Evolutionary conservation across 2,113 vertebrate species (phyloP).

Genomic region (Psephotus haematonotus): DNA sequence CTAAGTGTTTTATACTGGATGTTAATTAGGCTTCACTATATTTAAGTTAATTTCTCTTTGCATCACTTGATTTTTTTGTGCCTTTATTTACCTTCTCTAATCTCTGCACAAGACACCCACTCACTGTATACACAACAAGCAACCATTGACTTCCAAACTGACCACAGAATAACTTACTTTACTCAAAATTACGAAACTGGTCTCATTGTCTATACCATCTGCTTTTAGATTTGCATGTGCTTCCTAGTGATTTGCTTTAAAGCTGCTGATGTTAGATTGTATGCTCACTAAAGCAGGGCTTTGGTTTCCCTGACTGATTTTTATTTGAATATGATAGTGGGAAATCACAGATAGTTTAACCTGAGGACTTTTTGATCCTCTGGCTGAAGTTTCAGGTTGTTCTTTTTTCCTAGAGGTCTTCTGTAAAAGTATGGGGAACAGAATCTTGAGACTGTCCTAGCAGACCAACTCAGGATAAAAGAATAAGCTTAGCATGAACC

Average conservation of each 20-base stretch:
- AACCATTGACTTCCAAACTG: neutral
- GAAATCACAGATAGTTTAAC: neutral
- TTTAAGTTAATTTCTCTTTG: neutral
- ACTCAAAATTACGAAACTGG: neutral
- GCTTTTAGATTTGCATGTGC: neutral
- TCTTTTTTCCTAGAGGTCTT: neutral
- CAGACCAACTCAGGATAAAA: neutral
- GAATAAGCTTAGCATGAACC: neutral
- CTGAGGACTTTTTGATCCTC: neutral
- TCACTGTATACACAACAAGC: fast-evolving
- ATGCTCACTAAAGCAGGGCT: neutral
- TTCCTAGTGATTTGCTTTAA: neutral
- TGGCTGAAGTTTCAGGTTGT: neutral
- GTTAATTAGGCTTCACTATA: neutral
- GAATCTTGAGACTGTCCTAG: neutral
- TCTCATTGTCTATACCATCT: neutral
- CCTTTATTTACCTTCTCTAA: neutral
- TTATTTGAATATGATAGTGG: neutral
- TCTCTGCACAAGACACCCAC: neutral
- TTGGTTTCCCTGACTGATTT: neutral
- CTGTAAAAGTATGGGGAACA: neutral
- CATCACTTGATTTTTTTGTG: neutral
- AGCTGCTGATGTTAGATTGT: neutral
- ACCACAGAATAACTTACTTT: neutral
- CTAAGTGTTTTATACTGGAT: neutral